A percentile compares a stretch with the other conserved stretches of the same genome.
These are phyloP conservation scores for Dorcus hopei DNA, from an alignment of 2,888 invertebrate genomes.

Conservation along the genomic window DNA sequence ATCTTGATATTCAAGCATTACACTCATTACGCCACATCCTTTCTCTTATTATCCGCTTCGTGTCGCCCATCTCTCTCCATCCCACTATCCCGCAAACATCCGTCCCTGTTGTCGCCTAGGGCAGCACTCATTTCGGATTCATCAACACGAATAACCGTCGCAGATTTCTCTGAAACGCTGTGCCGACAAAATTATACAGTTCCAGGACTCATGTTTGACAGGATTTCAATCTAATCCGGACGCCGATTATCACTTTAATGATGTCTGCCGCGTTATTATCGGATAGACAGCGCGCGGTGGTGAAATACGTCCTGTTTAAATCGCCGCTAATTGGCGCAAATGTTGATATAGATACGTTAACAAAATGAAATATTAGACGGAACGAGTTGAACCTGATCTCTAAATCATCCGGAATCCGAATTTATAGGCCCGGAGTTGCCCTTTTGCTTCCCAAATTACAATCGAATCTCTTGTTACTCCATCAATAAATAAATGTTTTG, in stretches of 20 bases:
- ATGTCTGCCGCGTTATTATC: constrained; percentile 19
- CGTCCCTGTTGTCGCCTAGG: constrained; percentile 15
- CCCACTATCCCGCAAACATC: constrained; percentile 12
- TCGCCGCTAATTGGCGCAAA: not conserved
- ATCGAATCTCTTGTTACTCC: too few relatives aligned
- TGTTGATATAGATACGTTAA: not conserved
- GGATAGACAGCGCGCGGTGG: not conserved
- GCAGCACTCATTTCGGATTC: constrained; percentile 22
- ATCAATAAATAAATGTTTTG: too few relatives aligned
- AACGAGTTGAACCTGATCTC: too few relatives aligned
- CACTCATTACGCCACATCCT: constrained; percentile 22
- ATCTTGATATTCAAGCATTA: constrained; percentile 26
- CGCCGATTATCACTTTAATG: constrained; percentile 27
- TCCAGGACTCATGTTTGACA: constrained; percentile 17
- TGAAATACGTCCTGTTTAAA: not conserved
- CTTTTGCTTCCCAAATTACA: too few relatives aligned
- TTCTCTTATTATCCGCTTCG: constrained; percentile 10
- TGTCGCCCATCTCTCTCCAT: constrained; percentile 10
- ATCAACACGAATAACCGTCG: constrained; percentile 25
- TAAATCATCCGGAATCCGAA: too few relatives aligned
- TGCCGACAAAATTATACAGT: constrained; percentile 27
- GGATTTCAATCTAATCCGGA: constrained; percentile 16
- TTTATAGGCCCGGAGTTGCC: too few relatives aligned
- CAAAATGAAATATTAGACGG: too few relatives aligned
- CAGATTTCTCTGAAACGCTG: constrained; percentile 24